These are phyloP conservation scores for Neuroscelio doddi DNA, from an alignment of 2,888 invertebrate genomes.

Conservation along the genomic window DNA sequence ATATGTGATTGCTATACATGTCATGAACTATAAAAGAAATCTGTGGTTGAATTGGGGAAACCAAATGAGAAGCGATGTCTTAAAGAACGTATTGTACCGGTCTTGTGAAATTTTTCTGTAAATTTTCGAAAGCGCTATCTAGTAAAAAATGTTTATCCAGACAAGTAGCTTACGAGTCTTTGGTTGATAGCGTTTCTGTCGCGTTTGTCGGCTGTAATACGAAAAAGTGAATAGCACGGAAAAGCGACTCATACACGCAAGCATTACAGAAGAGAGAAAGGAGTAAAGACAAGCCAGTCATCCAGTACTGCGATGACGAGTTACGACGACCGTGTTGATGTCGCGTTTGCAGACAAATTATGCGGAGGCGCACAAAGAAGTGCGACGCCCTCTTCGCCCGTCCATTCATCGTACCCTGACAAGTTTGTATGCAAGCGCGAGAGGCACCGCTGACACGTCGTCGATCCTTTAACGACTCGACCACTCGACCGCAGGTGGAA, in stretches of 20 bases:
- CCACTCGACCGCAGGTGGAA: constrained; percentile 24
- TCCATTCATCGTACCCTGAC: constrained; percentile 39
- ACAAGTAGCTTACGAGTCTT: constrained; percentile 33
- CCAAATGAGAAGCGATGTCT: constrained; percentile 1
- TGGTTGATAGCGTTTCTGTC: constrained; percentile 26
- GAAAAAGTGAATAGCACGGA: neutral
- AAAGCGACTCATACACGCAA: neutral
- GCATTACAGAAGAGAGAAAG: constrained; percentile 10
- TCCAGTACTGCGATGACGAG: constrained; percentile 39
- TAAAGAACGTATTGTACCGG: neutral
- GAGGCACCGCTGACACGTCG: constrained; percentile 25
- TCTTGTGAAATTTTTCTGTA: neutral
- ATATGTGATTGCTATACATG: no score
- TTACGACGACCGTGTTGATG: constrained; percentile 41
- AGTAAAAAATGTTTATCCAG: neutral
- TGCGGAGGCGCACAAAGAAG: constrained; percentile 60
- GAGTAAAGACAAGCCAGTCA: constrained; percentile 33
- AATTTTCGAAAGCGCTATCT: neutral
- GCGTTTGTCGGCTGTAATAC: constrained; percentile 6
- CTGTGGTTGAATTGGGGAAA: neutral
- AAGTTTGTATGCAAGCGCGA: constrained; percentile 38
- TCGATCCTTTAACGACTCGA: constrained; percentile 42
- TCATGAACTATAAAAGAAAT: neutral
- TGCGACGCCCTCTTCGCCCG: constrained; percentile 37
- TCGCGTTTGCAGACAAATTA: constrained; percentile 60